A percentile compares a stretch with the other conserved stretches of the same genome.
phyloP scores from a whole-genome alignment of 2,113 vertebrate species.

The Syrrhaptes paradoxus region DNA sequence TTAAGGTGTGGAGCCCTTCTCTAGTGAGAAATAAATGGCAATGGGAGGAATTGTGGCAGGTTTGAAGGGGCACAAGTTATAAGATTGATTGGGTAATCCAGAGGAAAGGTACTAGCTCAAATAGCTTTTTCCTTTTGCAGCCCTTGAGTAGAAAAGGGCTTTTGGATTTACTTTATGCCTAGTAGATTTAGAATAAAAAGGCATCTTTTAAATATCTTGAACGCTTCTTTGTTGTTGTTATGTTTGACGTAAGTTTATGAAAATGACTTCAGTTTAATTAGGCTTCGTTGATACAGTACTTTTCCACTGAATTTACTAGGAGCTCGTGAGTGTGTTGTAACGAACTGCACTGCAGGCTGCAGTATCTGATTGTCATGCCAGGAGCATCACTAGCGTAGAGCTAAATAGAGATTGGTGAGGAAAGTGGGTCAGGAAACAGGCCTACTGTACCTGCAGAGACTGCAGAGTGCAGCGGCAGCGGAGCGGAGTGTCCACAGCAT shows the following conservation, averaged over 20 bases:
- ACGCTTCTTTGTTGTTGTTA: not conserved
- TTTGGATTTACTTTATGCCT: slow-evolving; percentile 13
- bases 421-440: slow-evolving; percentile 81
- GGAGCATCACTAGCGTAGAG: slow-evolving; percentile 76
- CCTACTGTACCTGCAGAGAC: slow-evolving; percentile 75
- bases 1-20: not conserved
- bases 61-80: not conserved
- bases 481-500: slow-evolving; percentile 71
- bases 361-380: slow-evolving; percentile 82
- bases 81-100: slow-evolving; percentile 6
- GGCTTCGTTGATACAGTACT: slow-evolving; percentile 71
- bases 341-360: slow-evolving; percentile 80
- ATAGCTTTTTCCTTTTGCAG: not conserved
- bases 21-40: not conserved
- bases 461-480: slow-evolving; percentile 49
- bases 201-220: not conserved
- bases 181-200: not conserved
- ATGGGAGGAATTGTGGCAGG: not conserved
- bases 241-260: slow-evolving; percentile 37
- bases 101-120: not conserved
- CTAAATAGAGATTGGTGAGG: slow-evolving; percentile 76
- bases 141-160: not conserved
- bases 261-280: slow-evolving; percentile 67
- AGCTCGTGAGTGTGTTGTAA: slow-evolving; percentile 71
- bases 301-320: slow-evolving; percentile 78